Percentiles rank a stretch among this genome's conserved stretches.
These are phyloP conservation scores for Cheilosia urbana DNA, from an alignment of 2,888 invertebrate species.

Conservation along the genomic window DNA sequence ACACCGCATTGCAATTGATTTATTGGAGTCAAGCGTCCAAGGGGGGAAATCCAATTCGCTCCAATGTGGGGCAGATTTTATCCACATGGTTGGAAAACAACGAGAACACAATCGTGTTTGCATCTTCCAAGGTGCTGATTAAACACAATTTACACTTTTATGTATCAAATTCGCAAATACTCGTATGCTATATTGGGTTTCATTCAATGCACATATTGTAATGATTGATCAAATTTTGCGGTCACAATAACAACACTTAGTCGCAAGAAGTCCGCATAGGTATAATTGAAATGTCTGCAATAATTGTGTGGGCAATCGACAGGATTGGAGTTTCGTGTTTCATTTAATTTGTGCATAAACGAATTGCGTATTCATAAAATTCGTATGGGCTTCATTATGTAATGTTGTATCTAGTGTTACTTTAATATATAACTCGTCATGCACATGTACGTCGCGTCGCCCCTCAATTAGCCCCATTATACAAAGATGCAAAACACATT, in stretches of 20 bases:
- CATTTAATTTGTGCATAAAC: slow-evolving; percentile 12
- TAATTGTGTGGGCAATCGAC: background rate
- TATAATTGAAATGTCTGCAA: slow-evolving; percentile 3
- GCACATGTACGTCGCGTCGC: slow-evolving; percentile 21
- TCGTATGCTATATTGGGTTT: slow-evolving; percentile 13
- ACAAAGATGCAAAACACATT: slow-evolving; percentile 69
- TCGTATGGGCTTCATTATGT: slow-evolving; percentile 9
- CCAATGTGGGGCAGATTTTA: slow-evolving; percentile 33
- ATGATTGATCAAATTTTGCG: slow-evolving; percentile 18
- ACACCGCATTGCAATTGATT: slow-evolving; percentile 26
- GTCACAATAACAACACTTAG: background rate
- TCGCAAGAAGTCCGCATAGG: background rate
- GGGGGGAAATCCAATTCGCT: slow-evolving; percentile 29
- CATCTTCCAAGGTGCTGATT: slow-evolving; percentile 11
- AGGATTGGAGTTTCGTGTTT: slow-evolving; percentile 33
- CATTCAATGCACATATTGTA: background rate
- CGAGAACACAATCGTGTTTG: background rate
- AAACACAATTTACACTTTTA: slow-evolving; percentile 14
- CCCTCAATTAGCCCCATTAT: slow-evolving; percentile 60
- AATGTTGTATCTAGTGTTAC: slow-evolving; percentile 13
- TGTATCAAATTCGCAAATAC: slow-evolving; percentile 5
- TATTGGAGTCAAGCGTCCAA: slow-evolving; percentile 30
- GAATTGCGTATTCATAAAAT: slow-evolving; percentile 3
- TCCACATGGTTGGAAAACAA: slow-evolving; percentile 10
- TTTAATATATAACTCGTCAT: background rate